Percentiles rank a stretch among this genome's conserved stretches.
phyloP scores from a whole-genome alignment of 2,797 vertebrate species.

The Allobates femoralis region DNA sequence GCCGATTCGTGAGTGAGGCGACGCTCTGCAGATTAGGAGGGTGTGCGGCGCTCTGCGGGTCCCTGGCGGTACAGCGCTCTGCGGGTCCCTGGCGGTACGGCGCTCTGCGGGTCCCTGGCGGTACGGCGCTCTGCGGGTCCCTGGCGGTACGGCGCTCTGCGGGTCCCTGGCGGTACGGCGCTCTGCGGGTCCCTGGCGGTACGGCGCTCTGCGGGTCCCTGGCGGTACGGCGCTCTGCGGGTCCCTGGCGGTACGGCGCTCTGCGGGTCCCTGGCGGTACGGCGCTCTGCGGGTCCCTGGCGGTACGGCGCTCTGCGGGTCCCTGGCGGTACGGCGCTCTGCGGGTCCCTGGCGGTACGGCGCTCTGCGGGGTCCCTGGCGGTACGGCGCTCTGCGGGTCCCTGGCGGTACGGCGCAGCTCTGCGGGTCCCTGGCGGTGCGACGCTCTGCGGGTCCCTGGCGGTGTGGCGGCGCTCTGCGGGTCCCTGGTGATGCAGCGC shows the following conservation, averaged over 20 bases:
- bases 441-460: background rate
- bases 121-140: no score
- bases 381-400: background rate
- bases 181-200: background rate
- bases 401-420: no score
- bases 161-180: background rate
- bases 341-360: no score
- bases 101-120: background rate
- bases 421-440: background rate
- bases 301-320: no score
- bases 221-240: background rate
- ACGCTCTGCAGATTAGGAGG: no score
- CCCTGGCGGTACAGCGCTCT: background rate
- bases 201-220: background rate
- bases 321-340: no score
- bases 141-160: background rate
- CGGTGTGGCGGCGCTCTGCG: background rate
- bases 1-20: conserved; percentile 81
- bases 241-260: background rate
- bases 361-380: no score
- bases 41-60: no score
- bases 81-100: background rate
- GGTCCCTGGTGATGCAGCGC: background rate
- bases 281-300: background rate
- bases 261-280: background rate